Evolutionary conservation across 2,113 vertebrate species (phyloP).

Genomic region (Callorhinus ursinus): DNA sequence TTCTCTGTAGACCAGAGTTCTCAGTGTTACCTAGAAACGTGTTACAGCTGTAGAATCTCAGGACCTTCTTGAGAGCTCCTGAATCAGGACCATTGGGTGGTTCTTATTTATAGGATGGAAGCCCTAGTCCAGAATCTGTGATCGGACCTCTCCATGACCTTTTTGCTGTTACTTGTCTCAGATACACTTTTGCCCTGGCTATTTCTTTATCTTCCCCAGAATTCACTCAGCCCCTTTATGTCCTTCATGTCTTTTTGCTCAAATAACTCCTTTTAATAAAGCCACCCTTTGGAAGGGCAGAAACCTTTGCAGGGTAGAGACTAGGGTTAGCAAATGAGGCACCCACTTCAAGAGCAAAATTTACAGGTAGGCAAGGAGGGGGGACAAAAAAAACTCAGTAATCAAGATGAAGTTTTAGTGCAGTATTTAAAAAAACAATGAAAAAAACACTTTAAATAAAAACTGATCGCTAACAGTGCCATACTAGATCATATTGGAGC

Average conservation of each 20-base stretch:
- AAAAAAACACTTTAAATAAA: background rate
- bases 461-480: background rate
- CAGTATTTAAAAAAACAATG: background rate
- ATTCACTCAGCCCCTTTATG: background rate
- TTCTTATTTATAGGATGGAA: background rate
- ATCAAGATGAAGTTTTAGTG: background rate
- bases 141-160: background rate
- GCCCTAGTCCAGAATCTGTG: background rate
- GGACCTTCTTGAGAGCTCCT: background rate
- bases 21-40: background rate
- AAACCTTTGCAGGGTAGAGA: background rate
- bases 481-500: background rate
- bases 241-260: background rate
- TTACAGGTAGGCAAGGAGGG: background rate
- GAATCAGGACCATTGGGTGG: background rate
- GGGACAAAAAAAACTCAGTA: background rate
- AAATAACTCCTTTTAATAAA: background rate
- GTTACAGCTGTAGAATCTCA: background rate
- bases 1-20: background rate
- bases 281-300: background rate
- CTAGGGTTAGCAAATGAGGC: background rate
- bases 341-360: background rate
- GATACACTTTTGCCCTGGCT: background rate
- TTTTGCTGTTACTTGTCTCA: background rate
- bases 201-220: background rate